Conservation (phyloP, 2,797 vertebrate genomes). For the Paramormyrops hopkinsi region DNA sequence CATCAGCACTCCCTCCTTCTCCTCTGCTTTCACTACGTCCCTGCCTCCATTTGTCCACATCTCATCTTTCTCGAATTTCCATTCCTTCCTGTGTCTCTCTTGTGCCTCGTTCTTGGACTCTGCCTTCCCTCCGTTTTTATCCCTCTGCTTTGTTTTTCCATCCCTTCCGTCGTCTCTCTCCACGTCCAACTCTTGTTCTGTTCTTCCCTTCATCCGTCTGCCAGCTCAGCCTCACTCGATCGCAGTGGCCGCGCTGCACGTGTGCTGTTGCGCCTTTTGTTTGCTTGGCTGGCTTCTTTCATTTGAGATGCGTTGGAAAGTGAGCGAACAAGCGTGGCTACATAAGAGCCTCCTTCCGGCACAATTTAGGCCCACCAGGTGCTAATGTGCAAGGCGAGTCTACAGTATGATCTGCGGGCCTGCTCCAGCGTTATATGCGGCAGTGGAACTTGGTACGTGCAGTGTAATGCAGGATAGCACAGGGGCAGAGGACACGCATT, state of each 20-base stretch:
- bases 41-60: not conserved
- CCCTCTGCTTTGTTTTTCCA: not conserved
- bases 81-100: not conserved
- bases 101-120: not conserved
- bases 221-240: not conserved
- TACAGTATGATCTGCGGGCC: not conserved
- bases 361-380: not conserved
- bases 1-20: not conserved
- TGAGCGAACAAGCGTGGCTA: not conserved
- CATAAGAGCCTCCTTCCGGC: not conserved
- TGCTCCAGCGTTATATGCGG: not conserved
- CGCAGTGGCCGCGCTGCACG: not conserved
- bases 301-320: not conserved
- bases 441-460: not conserved
- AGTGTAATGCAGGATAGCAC: constrained; percentile 28
- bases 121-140: not conserved
- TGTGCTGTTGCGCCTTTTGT: not conserved
- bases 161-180: not conserved
- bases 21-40: not conserved
- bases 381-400: not conserved
- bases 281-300: no score
- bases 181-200: not conserved
- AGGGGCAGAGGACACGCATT: constrained; percentile 36
- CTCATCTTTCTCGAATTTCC: not conserved
- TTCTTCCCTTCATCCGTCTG: not conserved